These are phyloP conservation scores for Ophion costatus DNA, from an alignment of 2,888 invertebrate genomes.

Conservation along the genomic window DNA sequence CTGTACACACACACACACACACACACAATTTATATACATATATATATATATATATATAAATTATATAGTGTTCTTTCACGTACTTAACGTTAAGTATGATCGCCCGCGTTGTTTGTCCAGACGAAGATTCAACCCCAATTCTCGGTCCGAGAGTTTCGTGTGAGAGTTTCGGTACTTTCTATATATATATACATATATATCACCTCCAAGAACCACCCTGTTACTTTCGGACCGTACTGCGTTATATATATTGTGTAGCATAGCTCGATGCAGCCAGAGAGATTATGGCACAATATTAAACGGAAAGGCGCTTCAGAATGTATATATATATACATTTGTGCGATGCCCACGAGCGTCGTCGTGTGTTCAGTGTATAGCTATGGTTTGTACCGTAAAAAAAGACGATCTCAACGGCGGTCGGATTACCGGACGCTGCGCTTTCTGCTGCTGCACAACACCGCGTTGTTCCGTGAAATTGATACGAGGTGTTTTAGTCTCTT, in stretches of 20 bases:
- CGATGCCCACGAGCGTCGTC: slow-evolving; percentile 1
- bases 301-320: slow-evolving; percentile 68
- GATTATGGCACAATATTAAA: slow-evolving; percentile 81
- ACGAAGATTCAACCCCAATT: slow-evolving; percentile 40
- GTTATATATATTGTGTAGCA: slow-evolving; percentile 10
- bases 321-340: slow-evolving; percentile 6
- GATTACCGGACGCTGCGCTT: slow-evolving; percentile 64
- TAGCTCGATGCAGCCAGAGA: slow-evolving; percentile 65
- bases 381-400: slow-evolving; percentile 72
- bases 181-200: slow-evolving; percentile 2
- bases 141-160: slow-evolving; percentile 48
- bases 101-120: slow-evolving; percentile 29
- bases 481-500: slow-evolving; percentile 55
- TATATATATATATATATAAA: neutral
- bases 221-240: slow-evolving; percentile 27
- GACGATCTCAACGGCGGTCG: slow-evolving; percentile 74
- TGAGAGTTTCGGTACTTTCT: slow-evolving; percentile 57
- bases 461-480: slow-evolving; percentile 69
- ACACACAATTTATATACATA: neutral
- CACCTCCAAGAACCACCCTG: slow-evolving; percentile 19
- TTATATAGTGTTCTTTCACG: slow-evolving; percentile 43
- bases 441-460: slow-evolving; percentile 53
- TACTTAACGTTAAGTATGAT: slow-evolving; percentile 66
- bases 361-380: neutral
- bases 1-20: no score